Evolutionary conservation across 2,797 vertebrate species (phyloP), one percentile per base, ranked within the genome.

Genomic region (Cichlasoma orientale): DNA sequence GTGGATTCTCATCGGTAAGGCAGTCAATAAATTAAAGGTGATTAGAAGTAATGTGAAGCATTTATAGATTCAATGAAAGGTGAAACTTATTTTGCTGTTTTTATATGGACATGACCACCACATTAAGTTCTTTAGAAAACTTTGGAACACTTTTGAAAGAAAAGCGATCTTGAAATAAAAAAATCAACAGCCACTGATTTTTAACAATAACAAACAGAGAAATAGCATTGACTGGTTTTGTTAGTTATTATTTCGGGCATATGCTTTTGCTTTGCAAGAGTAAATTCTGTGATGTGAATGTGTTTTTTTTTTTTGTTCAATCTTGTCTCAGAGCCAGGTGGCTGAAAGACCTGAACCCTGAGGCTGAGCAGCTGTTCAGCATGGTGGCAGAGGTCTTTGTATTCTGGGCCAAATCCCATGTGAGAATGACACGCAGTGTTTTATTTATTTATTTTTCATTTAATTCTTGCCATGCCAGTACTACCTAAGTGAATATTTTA

Each of bases 361-460:
- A 98, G 80, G 97, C 97, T 0, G 96, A 98, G 90, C 96, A 96
- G 74, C 93, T 99, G 81, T 99, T 98, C 92, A 93, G 94, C 79
- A 97, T 99, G 95, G 97, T 97, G 87, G 97, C 97, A 61, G 97
- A 98, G 76, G 96, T 99, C 85, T 99, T 99, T 85, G 95, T 97
- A 92, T 98, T 97, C 90, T 99, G 98, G 98, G 96, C 97, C 73
- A 99, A 97, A 89, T 99, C 98, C 91, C 98, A 98, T 38, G 98
- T 98, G 92, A 97, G 97, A 58, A 71, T 83, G 77, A 77, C 57
- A 70, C 44, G 77, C 54, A 8, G 2, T 57, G 23, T 77, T 79
- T 73, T 72, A 11, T 44, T 71, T 41, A 41, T 72, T 61, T 31
- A 52, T 59, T 58, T 5, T 29, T 79, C 12, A 36, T 36, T 36